Percentiles rank a stretch among this genome's conserved stretches.
Evolutionary conservation across 2,113 vertebrate genomes (phyloP).

Genomic region (Bolborhynchus lineola): DNA sequence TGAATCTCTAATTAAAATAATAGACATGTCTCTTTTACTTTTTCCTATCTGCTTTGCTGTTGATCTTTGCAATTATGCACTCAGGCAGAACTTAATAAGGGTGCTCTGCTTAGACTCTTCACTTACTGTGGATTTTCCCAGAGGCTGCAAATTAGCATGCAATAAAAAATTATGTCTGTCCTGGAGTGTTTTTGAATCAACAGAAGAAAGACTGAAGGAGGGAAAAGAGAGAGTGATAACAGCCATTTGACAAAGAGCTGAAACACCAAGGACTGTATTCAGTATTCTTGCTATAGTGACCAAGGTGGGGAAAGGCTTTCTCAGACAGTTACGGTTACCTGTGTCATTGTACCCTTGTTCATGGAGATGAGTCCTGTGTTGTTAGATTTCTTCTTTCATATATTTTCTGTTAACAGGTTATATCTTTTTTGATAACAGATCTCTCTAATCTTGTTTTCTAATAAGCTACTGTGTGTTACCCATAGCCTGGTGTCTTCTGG

Average conservation of each 20-base stretch:
- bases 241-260: not conserved
- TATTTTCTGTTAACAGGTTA: not conserved
- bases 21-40: not conserved
- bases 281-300: not conserved
- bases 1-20: not conserved
- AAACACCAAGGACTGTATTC: not conserved
- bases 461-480: not conserved
- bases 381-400: not conserved
- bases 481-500: not conserved
- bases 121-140: not conserved
- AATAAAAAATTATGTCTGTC: not conserved
- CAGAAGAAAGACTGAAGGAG: not conserved
- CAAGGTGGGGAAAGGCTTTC: not conserved
- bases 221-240: not conserved
- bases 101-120: not conserved
- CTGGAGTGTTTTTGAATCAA: not conserved
- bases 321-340: not conserved
- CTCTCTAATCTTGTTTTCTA: not conserved
- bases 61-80: not conserved
- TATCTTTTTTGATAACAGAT: not conserved
- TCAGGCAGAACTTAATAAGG: not conserved
- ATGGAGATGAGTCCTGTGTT: not conserved
- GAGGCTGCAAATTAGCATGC: not conserved
- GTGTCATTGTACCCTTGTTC: not conserved
- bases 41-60: not conserved